These are phyloP conservation scores for Brenthis daphne DNA, from an alignment of 2,888 invertebrate genomes.

Conservation along the genomic window DNA sequence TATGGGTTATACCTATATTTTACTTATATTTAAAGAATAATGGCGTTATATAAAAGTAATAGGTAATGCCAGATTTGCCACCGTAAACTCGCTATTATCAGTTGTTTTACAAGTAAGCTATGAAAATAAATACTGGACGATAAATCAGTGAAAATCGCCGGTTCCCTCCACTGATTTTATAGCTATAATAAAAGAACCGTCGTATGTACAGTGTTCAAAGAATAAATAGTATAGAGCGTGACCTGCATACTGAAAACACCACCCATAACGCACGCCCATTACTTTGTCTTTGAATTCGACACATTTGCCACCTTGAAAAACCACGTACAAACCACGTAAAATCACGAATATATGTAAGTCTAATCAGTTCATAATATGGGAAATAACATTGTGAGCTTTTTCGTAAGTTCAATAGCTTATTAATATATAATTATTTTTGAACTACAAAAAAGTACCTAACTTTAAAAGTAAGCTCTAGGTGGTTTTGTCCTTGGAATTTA, in stretches of 20 bases:
- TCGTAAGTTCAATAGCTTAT: no score
- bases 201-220: slow-evolving; percentile 66
- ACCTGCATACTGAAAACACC: slow-evolving; percentile 64
- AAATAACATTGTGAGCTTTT: no score
- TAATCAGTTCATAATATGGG: no score
- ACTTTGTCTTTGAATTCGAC: slow-evolving; percentile 65
- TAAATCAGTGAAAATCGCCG: slow-evolving; percentile 75
- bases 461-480: no score
- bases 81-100: slow-evolving; percentile 61
- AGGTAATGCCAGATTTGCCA: slow-evolving; percentile 16
- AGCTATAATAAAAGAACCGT: slow-evolving; percentile 79
- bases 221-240: slow-evolving; percentile 71
- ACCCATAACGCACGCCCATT: slow-evolving; percentile 57
- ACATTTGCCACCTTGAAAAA: slow-evolving; percentile 51
- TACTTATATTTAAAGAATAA: slow-evolving; percentile 38
- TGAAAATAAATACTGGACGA: slow-evolving; percentile 77
- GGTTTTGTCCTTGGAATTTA: no score
- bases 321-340: background rate
- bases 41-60: slow-evolving; percentile 23
- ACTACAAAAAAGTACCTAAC: no score
- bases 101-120: slow-evolving; percentile 61
- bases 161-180: slow-evolving; percentile 72
- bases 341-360: no score
- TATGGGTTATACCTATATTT: slow-evolving; percentile 41
- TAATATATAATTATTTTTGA: no score